Percentiles rank a stretch among this genome's conserved stretches.
These are phyloP conservation scores for Oxygymnocypris stewartii DNA, from an alignment of 2,113 vertebrate species.

Conservation along the genomic window DNA sequence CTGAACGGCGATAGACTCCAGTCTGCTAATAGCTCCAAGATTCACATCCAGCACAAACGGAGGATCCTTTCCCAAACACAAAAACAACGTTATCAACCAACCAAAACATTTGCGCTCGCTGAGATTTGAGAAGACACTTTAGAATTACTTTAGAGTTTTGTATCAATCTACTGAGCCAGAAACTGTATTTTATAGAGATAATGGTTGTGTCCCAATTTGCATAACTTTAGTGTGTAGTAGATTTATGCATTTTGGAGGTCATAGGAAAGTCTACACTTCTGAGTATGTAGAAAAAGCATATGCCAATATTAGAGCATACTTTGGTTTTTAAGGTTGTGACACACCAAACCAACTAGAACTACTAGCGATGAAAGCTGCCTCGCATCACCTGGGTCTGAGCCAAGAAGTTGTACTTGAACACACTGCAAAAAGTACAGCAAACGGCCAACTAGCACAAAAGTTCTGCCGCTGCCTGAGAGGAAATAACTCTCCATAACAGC, in stretches of 20 bases:
- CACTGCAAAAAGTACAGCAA: too few relatives aligned
- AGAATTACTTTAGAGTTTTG: background rate
- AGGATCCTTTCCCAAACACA: slow-evolving; percentile 75
- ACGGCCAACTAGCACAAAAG: too few relatives aligned
- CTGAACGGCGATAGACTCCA: slow-evolving; percentile 89
- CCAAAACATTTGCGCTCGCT: background rate
- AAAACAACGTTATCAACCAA: background rate
- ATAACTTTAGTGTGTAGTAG: background rate
- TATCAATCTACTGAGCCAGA: background rate
- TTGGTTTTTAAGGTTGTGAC: too few relatives aligned
- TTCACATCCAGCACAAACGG: slow-evolving; percentile 89
- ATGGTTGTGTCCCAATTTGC: background rate
- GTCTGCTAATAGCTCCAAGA: slow-evolving; percentile 88
- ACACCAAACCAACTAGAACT: too few relatives aligned
- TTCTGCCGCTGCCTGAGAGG: too few relatives aligned
- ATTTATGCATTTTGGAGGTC: background rate
- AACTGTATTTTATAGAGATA: background rate
- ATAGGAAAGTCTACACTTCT: background rate
- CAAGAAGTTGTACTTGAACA: too few relatives aligned
- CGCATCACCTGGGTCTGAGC: too few relatives aligned
- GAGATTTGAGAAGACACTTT: background rate
- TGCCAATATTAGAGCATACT: too few relatives aligned
- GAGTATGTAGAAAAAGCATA: background rate
- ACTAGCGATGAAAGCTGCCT: too few relatives aligned
- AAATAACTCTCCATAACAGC: too few relatives aligned